Evolutionary conservation across 2,113 vertebrate species (phyloP), one percentile per base, ranked within the genome.

Genomic region (Cyanistes caeruleus): DNA sequence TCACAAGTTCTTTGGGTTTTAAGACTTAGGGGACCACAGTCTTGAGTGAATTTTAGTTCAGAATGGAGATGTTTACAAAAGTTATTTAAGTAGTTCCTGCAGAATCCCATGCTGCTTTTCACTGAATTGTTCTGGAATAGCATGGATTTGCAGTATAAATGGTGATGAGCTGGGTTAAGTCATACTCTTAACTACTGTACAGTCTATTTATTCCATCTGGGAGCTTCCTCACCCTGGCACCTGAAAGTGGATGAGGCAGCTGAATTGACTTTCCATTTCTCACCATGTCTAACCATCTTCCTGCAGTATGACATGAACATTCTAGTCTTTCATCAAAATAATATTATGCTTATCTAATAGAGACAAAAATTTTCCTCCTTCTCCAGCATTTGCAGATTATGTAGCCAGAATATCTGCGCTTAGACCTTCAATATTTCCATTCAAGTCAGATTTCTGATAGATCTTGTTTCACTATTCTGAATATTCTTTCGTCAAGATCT

Each of bases 31-130:
- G 69, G 49, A 13, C 74, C 77, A 51, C 15, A 1, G 22, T 84
- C 64, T 60, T 65, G 46, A 67, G 82, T 90, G 62, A 87, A 60
- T 43, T 96, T 87, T 27, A 85, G 64, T 93, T 94, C 92, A 87
- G 63, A 89, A 59, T 33, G 39, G 52, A 83, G 48, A 58, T 92
- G 60, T 93, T 96, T 93, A 77, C 58, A 96, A 46, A 95, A 80
- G 56, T 87, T 90, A 69, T 78, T 90, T 84, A 60, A 80, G 22
- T 41, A 73, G 46, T 55, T 92, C 33, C 81, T 85, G 33, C 16
- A 63, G 60, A 81, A 76, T 63, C 1, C 7, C 3, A 0, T 84
- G 37, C 49, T 59, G 4, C 17, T 13, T 75, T 87, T 77, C 76
- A 68, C 30, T 37, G 25, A 62, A 25, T 58, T 78, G 28, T 33